Conservation (phyloP, 2,797 vertebrate genomes). For the Huso huso region DNA sequence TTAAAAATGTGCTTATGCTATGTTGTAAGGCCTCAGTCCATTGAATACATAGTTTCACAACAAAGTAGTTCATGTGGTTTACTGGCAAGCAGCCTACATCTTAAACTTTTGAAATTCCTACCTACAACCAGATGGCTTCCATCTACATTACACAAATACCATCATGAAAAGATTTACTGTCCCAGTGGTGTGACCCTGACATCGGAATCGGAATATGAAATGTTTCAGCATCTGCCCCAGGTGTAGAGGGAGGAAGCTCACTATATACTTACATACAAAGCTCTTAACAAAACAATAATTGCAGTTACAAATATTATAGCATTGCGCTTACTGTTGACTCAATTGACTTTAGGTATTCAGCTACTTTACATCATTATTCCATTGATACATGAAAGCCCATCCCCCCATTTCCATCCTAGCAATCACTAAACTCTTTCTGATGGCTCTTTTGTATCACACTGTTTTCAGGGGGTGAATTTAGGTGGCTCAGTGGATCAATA, state of each 20-base stretch:
- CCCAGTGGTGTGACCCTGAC: conserved; percentile 21
- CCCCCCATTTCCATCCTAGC: too few species aligned
- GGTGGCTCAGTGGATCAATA: too few species aligned
- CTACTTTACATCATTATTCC: too few species aligned
- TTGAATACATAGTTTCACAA: background rate
- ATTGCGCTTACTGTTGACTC: too few species aligned
- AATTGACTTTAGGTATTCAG: too few species aligned
- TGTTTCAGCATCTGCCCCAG: conserved; percentile 17
- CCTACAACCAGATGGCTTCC: conserved; percentile 23
- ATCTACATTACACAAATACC: background rate
- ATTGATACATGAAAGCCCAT: too few species aligned
- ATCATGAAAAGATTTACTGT: conserved; percentile 11
- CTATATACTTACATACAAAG: background rate
- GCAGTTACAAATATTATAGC: background rate
- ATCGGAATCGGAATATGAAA: conserved; percentile 8
- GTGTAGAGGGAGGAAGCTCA: background rate
- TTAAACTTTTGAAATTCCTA: conserved; percentile 16
- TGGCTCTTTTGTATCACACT: too few species aligned
- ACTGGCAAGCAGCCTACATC: conserved; percentile 18
- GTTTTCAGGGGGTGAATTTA: too few species aligned
- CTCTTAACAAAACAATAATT: background rate
- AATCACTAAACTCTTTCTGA: too few species aligned
- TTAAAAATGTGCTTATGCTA: too few species aligned
- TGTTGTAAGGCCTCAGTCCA: too few species aligned
- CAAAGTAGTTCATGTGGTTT: conserved; percentile 2